Evolutionary conservation across 2,888 invertebrate genomes (phyloP), one percentile per base, ranked within the genome.

Genomic region (Danaus chrysippus): DNA sequence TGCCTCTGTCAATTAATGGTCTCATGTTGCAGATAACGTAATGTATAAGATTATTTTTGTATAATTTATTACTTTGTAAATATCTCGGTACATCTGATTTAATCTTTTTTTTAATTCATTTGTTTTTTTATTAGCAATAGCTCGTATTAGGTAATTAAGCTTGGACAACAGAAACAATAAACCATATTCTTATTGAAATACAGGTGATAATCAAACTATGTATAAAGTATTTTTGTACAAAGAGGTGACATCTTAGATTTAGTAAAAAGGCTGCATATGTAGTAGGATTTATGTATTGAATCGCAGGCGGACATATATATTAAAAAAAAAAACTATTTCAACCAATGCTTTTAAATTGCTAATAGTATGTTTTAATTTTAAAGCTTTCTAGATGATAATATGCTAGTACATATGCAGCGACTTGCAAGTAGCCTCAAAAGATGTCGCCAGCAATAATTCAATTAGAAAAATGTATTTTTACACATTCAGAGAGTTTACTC

Each of bases 211-310:
- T 17, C n/a, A 9, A 56, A 13, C 41, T 8, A 42, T 15, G 19
- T 42, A 42, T 56, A 43, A 17, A 42, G 19, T 56, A 56, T 56
- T 56, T 56, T 56, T 56, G 56, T 56, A 56, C 56, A 17, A 15
- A 12, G 23, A 17, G 23, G 53, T 10, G 53, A 15, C 15, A 23
- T 23, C 19, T 17, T 17, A 15, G 53, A 23, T 17, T 10, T 53
- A 12, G 17, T 13, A 19, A 6, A 23, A 53, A 12, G 12, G 53
- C 15, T 17, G 19, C 23, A 15, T 53, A 23, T 53, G 53, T 49
- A 49, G 8, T 53, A 12, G 10, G 17, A 53, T 15, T 23, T 11
- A 34, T 13, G 23, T 34, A 6, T 34, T 34, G 23, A 34, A 34
- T 5, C 23, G 23, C 23, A 34, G 23, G 6, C 23, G 8, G 23